Conservation (phyloP, 1,140 invertebrate species). For the Ridgeia piscesae region DNA sequence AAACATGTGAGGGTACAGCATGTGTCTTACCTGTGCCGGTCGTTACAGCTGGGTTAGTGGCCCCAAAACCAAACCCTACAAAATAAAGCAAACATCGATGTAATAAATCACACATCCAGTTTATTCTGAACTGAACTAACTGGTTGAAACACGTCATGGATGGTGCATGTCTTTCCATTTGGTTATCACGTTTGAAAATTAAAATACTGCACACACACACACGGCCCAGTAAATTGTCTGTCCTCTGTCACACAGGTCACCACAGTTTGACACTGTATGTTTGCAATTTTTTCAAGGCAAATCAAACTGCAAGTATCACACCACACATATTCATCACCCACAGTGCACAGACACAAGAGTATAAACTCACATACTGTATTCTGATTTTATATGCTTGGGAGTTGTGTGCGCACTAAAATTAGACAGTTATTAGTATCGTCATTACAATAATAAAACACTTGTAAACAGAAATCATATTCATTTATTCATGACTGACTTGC, state of each 20-base stretch:
- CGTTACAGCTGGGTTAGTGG: not conserved
- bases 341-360: too few relatives aligned
- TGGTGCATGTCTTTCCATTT: not conserved
- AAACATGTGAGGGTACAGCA: not conserved
- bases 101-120: not conserved
- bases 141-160: not conserved
- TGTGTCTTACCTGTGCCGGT: not conserved
- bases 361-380: not conserved
- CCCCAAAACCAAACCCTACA: not conserved
- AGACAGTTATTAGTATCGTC: not conserved
- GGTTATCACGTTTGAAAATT: too few relatives aligned
- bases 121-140: not conserved
- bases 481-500: not conserved
- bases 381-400: not conserved
- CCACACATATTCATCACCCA: too few relatives aligned
- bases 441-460: not conserved
- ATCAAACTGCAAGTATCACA: too few relatives aligned
- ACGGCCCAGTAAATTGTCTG: too few relatives aligned
- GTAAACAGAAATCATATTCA: too few relatives aligned
- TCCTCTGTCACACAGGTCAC: too few relatives aligned
- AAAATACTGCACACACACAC: too few relatives aligned
- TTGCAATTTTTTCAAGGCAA: too few relatives aligned
- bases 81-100: not conserved
- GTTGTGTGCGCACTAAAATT: not conserved
- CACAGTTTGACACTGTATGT: too few relatives aligned